Evolutionary conservation across 2,888 invertebrate genomes (phyloP), one percentile per base, ranked within the genome.

Genomic region (Rhabditophanes sp.): DNA sequence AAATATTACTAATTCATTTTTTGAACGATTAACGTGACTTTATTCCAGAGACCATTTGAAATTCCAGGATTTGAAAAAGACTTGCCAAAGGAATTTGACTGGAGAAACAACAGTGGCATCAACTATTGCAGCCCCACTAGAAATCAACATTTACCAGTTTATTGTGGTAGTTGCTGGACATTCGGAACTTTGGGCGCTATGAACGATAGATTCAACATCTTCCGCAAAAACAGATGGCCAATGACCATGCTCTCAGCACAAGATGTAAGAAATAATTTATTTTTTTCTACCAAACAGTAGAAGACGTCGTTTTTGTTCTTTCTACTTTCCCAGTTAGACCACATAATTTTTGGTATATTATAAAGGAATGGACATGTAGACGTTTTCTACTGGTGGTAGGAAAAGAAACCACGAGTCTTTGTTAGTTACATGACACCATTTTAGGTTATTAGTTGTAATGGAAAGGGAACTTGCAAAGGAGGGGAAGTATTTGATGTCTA

Each of bases 161-260:
- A 70, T 41, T 70, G 70, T 52, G 70, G 71, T 15, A 67, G 67
- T 2, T 70, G 70, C 47, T 70, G 70, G 70, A 69, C 68, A 4
- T 69, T 69, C 61, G 69, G 69, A 28, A 57, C 69, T 0, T 68
- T 70, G 23, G 55, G 47, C 19, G 66, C 69, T 5, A 41, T 71
- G 31, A 70, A 71, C 35, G 70, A 70, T 43, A 59, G 70, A 21
- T 68, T 71, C 47, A 70, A 70, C 53, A 66, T 70, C 36, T 64
- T 62, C 31, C 52, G 68, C 14, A 62, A 66, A 32, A 67, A 64
- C 19, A 57, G 58, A 3, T 70, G 70, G 70, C 70, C 70, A 4
- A 59, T 63, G 35, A 66, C 69, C 4, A 67, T 68, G 44, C 53
- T 70, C 12, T 69, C 69, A 2, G 66, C 69, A 53, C 41, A 65